Evolutionary conservation across 2,113 vertebrate species (phyloP).

Genomic region (Apteryx owenii): DNA sequence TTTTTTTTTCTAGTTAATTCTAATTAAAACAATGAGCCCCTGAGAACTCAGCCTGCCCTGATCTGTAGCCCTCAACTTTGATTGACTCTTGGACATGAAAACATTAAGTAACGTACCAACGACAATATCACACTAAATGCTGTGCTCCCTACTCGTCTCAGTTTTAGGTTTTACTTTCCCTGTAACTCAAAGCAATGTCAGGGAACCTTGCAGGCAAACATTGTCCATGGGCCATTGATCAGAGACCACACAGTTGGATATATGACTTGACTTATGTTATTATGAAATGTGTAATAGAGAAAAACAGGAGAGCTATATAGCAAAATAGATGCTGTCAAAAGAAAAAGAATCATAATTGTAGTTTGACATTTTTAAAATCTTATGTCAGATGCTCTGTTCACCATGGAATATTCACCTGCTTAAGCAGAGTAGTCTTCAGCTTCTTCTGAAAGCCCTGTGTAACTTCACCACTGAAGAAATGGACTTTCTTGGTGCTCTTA

Average conservation of each 20-base stretch:
- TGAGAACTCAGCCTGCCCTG: neutral
- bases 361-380: neutral
- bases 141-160: neutral
- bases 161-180: neutral
- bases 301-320: neutral
- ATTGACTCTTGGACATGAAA: neutral
- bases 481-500: neutral
- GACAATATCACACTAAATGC: neutral
- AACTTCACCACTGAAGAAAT: neutral
- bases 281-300: neutral
- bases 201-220: neutral
- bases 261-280: neutral
- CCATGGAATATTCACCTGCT: neutral
- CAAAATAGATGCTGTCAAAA: neutral
- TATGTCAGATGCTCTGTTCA: neutral
- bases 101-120: neutral
- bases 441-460: neutral
- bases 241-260: neutral
- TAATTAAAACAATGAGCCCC: conserved; percentile 11
- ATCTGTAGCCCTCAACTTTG: conserved; percentile 5
- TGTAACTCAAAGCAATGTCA: neutral
- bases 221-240: neutral
- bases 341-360: neutral
- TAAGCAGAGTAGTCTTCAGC: neutral
- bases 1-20: conserved; percentile 12